Evolutionary conservation across 2,113 vertebrate species (phyloP), one percentile per base, ranked within the genome.

Genomic region (Thryonomys swinderianus): DNA sequence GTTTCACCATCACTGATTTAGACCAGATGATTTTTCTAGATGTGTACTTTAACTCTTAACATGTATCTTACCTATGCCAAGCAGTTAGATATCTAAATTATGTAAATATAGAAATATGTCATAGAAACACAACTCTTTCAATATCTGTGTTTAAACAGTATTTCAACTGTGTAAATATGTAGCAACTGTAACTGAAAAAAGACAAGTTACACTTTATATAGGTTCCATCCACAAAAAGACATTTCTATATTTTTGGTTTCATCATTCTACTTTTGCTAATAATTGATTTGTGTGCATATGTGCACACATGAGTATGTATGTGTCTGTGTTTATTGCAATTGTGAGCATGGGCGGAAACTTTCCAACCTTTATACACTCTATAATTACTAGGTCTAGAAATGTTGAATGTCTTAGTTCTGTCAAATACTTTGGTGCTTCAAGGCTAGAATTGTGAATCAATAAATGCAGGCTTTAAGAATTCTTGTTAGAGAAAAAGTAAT

Each of bases 401-500:
- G 12, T 59, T 93, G 74, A 87, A 81, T n/a, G 25, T 93, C 17
- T 59, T 34, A 83, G 32, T 9, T 53, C 42, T 88, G 27, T 74
- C 74, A 82, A 74, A 53, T 83, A 74, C 45, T 74, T 88, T 20
- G 55, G 30, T 55, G 45, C 16, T 64, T 74, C n/a, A 73, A 64
- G n/a, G 25, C 34, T 45, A 66, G 32, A 85, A 90, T 34, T 78
- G 40, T 53, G 32, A 76, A 94, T 94, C 80, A 66, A 51, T 85
- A 94, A 90, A 85, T 48, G 23, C 21, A 64, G 79, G 25, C 40
- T 67, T 40, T 69, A 67, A 80, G 53, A 85, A 61, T 79, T 94
- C 18, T 80, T 79, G 25, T 53, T 67, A 90, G 51, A 80, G 53
- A 84, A 94, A 78, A 94, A 61, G n/a, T 78, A 85, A 94, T 90